Conservation (phyloP, 2,888 invertebrate species). For the Crocallis elinguaria region DNA sequence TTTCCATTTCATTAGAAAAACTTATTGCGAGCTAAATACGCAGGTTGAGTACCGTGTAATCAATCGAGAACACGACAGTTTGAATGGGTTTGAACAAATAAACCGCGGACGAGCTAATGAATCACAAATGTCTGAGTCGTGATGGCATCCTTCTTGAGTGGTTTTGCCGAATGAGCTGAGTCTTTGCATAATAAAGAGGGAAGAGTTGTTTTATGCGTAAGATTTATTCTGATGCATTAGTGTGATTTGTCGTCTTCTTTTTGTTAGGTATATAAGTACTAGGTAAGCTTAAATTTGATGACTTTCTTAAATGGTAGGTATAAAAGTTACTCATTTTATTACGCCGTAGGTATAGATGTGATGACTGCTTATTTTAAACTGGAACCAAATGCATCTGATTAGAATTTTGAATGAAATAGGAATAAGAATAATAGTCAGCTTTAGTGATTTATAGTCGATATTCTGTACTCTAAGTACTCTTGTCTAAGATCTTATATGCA, state of each 20-base stretch:
- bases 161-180: conserved; percentile 28
- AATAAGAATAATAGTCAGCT: no score
- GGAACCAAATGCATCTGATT: no score
- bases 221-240: conserved; percentile 14
- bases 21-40: conserved; percentile 37
- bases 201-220: conserved; percentile 19
- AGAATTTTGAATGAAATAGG: no score
- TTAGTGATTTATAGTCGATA: no score
- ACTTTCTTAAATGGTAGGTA: no score
- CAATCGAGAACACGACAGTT: conserved; percentile 30
- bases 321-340: no score
- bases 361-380: no score
- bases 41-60: conserved; percentile 31
- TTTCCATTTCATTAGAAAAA: conserved; percentile 54
- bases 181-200: conserved; percentile 30
- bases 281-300: not conserved
- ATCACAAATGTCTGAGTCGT: conserved; percentile 35
- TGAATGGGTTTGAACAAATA: conserved; percentile 27
- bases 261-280: no score
- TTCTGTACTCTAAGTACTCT: no score
- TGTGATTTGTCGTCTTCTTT: conserved; percentile 3
- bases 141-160: conserved; percentile 32
- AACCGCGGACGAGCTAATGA: conserved; percentile 31
- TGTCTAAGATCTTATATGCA: no score
- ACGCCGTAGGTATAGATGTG: no score